Evolutionary conservation across 2,797 vertebrate genomes (phyloP).

Genomic region (Phaenicophaeus curvirostris): DNA sequence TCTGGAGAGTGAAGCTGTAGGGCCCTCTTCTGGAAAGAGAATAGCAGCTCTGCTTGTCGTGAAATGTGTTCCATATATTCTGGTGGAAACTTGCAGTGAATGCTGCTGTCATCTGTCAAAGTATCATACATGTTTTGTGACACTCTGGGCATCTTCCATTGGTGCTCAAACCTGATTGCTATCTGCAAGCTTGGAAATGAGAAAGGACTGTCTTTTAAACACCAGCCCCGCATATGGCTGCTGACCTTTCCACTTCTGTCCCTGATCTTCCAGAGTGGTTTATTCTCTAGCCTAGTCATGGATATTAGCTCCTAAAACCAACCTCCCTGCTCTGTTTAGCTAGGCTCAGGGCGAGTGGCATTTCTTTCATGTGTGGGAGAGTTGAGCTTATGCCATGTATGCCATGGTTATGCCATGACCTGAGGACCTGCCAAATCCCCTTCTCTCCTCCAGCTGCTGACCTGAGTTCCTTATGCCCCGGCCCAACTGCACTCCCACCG

Average conservation of each 20-base stretch:
- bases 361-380: neutral
- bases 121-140: accelerated
- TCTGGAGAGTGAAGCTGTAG: neutral
- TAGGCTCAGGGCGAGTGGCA: neutral
- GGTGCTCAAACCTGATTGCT: neutral
- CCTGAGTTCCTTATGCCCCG: neutral
- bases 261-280: neutral
- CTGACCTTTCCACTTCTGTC: neutral
- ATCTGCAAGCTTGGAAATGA: neutral
- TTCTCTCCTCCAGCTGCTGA: neutral
- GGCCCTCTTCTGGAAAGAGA: conserved; percentile 50
- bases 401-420: accelerated
- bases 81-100: accelerated
- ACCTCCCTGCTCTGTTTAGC: neutral
- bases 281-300: neutral
- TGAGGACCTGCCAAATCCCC: neutral
- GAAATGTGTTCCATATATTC: accelerated
- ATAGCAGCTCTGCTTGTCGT: neutral
- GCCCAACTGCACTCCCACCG: neutral
- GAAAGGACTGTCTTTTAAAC: neutral
- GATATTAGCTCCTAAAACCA: neutral
- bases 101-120: accelerated
- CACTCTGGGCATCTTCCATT: accelerated
- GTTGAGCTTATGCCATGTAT: accelerated
- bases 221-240: neutral